Base-by-base conservation (phyloP, 2,797 vertebrate species). In the Thaleichthys pacificus region DNA sequence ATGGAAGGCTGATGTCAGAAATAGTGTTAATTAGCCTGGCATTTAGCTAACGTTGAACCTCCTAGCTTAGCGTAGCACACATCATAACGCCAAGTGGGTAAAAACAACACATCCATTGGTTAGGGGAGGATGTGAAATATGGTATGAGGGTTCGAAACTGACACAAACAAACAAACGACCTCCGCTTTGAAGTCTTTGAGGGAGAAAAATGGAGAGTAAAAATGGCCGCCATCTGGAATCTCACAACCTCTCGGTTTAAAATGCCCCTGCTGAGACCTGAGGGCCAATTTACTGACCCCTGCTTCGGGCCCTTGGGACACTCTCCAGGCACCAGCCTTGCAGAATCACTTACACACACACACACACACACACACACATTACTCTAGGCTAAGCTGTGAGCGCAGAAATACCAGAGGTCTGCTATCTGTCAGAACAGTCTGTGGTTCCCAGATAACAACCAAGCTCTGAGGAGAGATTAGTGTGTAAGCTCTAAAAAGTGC, bases 381-480 rank as follows among this genome's bases (percentile, higher is more conserved):
- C 47, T 63, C 54, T 24, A 72, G 64, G 28, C 38, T 66, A 22
- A 78, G 70, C 63, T 47, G 57, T 3, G 42, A 30, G 54, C 47
- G 49, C 70, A 81, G 62, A 77, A 82, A 74, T 57, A 77, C n/a
- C 61, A 69, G 54, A 8, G 58, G 30, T 79, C 79, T 82, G 73
- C 70, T 73, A 49, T 49, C 57, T 73, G 77, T 82, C 80, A 82
- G 70, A 82, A 54, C 78, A 64, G 79, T 82, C 77, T 77, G 72
- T 70, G 73, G 72, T 76, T 80, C 69, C 77, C 61, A 77, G 80
- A 87, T 82, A 88, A 86, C 80, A 71, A 58, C 77, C 70, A 83
- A 72, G 85, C 82, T 75, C 72, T 35, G 56, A 70, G 47, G 64
- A 38, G 72, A 78, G 67, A 87, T 49, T 71, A 57, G 7, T 14